Percentiles rank a stretch among this genome's conserved stretches.
Conservation (phyloP, 2,113 vertebrate genomes). For the Callorhinus ursinus region DNA sequence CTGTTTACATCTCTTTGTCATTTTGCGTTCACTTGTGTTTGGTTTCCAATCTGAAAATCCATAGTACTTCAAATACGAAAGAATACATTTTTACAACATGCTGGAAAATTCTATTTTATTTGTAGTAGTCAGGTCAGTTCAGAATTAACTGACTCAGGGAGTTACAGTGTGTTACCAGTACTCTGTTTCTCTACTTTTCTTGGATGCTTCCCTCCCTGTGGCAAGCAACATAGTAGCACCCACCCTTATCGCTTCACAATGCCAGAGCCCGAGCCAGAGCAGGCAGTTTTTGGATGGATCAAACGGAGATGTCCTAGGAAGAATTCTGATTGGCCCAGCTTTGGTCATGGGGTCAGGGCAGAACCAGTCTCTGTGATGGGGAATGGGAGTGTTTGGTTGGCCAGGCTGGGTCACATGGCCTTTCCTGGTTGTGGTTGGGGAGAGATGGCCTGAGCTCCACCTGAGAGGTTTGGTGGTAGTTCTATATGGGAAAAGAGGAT, state of each 20-base stretch:
- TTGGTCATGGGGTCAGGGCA: not conserved
- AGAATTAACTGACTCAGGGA: not conserved
- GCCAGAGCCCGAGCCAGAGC: not conserved
- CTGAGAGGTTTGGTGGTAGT: not conserved
- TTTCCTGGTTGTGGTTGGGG: not conserved
- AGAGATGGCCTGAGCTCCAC: not conserved
- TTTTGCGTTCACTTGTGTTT: conserved; percentile 13
- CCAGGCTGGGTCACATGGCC: not conserved
- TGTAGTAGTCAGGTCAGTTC: not conserved
- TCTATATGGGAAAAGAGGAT: not conserved
- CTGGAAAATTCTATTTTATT: conserved; percentile 10
- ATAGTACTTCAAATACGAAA: not conserved
- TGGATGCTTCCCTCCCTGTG: not conserved
- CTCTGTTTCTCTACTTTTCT: not conserved
- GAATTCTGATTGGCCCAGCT: not conserved
- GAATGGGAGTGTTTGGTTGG: not conserved
- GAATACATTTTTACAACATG: not conserved
- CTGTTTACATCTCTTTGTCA: not conserved
- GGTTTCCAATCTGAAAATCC: not conserved
- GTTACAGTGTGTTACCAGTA: not conserved
- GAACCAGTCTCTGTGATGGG: not conserved
- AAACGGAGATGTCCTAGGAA: not conserved
- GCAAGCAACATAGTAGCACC: not conserved
- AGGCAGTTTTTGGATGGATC: not conserved
- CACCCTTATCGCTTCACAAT: not conserved